Evolutionary conservation across 2,113 vertebrate species (phyloP), one percentile per base, ranked within the genome.

Genomic region (Colossoma macropomum): DNA sequence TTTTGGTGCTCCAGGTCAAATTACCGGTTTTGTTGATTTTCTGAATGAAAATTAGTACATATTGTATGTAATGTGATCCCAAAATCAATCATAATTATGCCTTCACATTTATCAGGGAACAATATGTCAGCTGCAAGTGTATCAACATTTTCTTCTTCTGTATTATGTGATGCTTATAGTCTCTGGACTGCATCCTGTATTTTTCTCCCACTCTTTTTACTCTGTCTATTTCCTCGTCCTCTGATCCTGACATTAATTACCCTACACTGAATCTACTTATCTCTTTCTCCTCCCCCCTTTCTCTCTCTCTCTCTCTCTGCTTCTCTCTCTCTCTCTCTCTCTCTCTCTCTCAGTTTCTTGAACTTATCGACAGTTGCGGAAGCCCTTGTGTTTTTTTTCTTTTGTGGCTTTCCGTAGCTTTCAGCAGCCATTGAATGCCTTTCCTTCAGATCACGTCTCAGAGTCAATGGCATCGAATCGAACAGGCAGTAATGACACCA

Each of bases 201-300:
- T 9, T 27, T 27, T 27, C n/a, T 62, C 12, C 11, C 21, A 27
- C 59, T 13, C 1, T 27, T 28, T 12, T 41, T 56, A 12, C 84
- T 65, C 4, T 45, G n/a, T 23, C 12, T 0, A 54, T 75, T 34
- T 59, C 38, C 78, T 60, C 73, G 10, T 71, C 45, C 4, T 66
- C 69, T 75, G 50, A 1, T 59, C 71, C 76, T 81, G n/a, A 25
- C 59, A 62, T 10, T n/a, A 62, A 62, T 62, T 62, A 62, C 23
- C 59, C 25, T n/a, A 27, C n/a, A 62, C 27, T 27, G n/a, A 62
- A 62, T 62, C 72, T 83, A 23, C n/a, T 65, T 62, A 16, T 19
- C 16, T 17, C 28, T 16, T 27, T 16, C 15, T 16, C 27, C 28
- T 3, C 21, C 10, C 10, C 15, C 4, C 12, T 30, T 8, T 13